Conservation (phyloP, 2,888 invertebrate genomes). For the Lasioglossum figueresi region DNA sequence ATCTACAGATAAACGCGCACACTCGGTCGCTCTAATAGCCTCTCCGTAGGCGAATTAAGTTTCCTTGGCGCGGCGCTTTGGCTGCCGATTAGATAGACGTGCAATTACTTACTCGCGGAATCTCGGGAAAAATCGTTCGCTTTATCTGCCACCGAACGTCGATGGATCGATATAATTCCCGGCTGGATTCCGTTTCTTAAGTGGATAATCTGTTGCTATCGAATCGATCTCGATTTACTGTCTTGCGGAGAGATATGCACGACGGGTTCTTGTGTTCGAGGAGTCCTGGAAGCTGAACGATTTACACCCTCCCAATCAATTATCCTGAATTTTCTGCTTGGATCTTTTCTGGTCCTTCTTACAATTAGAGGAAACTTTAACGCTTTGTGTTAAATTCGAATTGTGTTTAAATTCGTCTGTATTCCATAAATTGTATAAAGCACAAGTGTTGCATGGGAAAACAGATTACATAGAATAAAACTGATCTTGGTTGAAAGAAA, state of each 20-base stretch:
- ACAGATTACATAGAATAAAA: too few species aligned
- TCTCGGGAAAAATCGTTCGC: not conserved
- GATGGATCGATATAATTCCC: conserved; percentile 3
- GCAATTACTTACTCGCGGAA: conserved; percentile 7
- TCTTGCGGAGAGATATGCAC: not conserved
- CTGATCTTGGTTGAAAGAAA: too few species aligned
- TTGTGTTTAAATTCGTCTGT: too few species aligned
- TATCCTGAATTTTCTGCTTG: not conserved
- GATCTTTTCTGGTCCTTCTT: not conserved
- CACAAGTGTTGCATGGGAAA: too few species aligned
- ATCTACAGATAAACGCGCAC: conserved; percentile 28
- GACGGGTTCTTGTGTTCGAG: not conserved
- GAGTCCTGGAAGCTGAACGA: not conserved
- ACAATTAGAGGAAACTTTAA: too few species aligned
- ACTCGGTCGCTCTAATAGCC: conserved; percentile 20
- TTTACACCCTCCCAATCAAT: not conserved
- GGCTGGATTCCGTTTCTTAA: not conserved
- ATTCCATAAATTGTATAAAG: too few species aligned
- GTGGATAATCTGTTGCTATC: not conserved
- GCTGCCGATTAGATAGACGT: conserved; percentile 11
- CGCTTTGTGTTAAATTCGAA: too few species aligned
- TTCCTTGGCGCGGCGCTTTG: not conserved
- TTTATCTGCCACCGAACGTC: not conserved
- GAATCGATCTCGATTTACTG: not conserved
- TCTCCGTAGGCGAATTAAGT: conserved; percentile 20